Evolutionary conservation across 2,797 vertebrate genomes (phyloP).

Genomic region (Brachyrhaphis roseni): DNA sequence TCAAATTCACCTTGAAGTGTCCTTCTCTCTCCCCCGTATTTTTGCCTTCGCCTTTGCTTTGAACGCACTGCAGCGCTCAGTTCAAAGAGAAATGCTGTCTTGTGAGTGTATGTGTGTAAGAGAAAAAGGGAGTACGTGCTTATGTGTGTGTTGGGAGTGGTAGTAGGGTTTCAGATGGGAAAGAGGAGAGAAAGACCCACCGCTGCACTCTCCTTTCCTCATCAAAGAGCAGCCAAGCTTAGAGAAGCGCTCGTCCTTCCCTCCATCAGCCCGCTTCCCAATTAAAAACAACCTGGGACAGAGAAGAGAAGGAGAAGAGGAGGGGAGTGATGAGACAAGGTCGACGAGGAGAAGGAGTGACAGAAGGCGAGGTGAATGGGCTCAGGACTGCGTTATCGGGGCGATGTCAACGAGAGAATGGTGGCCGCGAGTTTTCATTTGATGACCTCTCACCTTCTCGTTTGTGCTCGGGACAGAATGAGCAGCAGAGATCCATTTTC

Average conservation of each 20-base stretch:
- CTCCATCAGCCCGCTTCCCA: constrained; percentile 50
- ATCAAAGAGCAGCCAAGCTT: constrained; percentile 77
- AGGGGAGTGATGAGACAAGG: constrained; percentile 50
- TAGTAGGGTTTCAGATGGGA: constrained; percentile 62
- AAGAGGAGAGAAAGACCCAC: constrained; percentile 51
- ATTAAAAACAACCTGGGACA: constrained; percentile 73
- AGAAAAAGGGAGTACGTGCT: constrained; percentile 13
- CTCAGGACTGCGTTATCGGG: constrained; percentile 8
- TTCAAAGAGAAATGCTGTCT: constrained; percentile 79
- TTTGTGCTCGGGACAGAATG: constrained; percentile 14
- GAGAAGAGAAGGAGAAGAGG: constrained; percentile 39
- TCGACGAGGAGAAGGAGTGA: constrained; percentile 38
- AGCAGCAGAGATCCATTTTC: constrained; percentile 24
- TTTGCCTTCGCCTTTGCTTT: constrained; percentile 79
- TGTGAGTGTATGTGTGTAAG: constrained; percentile 33
- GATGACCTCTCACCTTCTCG: constrained; percentile 40
- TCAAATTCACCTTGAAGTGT: constrained; percentile 90
- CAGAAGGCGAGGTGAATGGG: constrained; percentile 24
- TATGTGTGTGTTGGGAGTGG: constrained; percentile 54
- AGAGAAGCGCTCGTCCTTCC: constrained; percentile 65
- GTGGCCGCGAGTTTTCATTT: constrained; percentile 17
- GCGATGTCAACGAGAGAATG: constrained; percentile 13
- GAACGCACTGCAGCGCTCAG: constrained; percentile 78
- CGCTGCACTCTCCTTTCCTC: constrained; percentile 49
- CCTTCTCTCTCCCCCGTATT: constrained; percentile 74